Conservation (phyloP, 2,888 invertebrate species). For the Nemapogon koenigi region DNA sequence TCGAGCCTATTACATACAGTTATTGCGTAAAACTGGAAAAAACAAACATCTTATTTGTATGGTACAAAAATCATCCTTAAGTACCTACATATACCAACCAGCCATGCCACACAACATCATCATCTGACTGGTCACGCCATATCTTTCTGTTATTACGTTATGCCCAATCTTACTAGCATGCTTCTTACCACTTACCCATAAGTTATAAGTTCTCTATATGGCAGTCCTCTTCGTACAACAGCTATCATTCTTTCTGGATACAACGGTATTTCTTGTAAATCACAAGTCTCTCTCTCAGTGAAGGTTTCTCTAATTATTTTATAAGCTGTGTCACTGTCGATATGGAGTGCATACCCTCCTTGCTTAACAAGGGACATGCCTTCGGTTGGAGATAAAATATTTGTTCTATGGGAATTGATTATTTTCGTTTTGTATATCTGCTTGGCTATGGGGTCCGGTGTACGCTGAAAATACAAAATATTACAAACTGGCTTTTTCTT, state of each 20-base stretch:
- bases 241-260: conserved; percentile 65
- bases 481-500: not conserved
- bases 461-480: conserved; percentile 48
- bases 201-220: conserved; percentile 67
- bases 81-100: too few species aligned
- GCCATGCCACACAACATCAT: too few species aligned
- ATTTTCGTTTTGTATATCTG: conserved; percentile 68
- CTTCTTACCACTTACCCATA: conserved; percentile 68
- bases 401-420: conserved; percentile 26
- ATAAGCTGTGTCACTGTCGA: conserved; percentile 58
- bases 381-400: conserved; percentile 57
- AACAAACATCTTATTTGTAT: too few species aligned
- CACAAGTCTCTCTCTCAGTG: conserved; percentile 71
- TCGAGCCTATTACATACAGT: too few species aligned
- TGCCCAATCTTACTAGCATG: too few species aligned
- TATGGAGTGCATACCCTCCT: conserved; percentile 75
- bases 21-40: too few species aligned
- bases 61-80: too few species aligned
- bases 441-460: conserved; percentile 67
- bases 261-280: conserved; percentile 68
- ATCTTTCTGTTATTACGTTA: too few species aligned
- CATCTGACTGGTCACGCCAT: too few species aligned
- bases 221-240: conserved; percentile 66
- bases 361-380: conserved; percentile 66
- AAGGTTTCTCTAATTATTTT: conserved; percentile 71